Evolutionary conservation across 2,888 invertebrate species (phyloP).

Genomic region (Epsilonema sp.): DNA sequence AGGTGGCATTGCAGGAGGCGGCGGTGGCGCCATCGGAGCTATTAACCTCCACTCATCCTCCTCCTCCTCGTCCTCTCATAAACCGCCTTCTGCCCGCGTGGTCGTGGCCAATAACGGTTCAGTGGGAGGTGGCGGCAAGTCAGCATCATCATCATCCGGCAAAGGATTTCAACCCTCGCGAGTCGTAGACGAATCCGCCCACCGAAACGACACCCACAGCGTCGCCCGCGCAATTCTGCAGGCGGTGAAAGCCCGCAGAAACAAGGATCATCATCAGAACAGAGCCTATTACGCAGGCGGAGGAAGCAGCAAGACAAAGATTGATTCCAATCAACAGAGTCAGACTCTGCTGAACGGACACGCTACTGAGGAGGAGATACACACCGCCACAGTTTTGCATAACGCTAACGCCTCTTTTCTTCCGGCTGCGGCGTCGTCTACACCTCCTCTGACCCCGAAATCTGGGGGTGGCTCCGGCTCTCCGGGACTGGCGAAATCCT

Average conservation of each 20-base stretch:
- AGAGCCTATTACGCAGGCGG: neutral
- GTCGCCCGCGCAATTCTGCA: slow-evolving; percentile 1
- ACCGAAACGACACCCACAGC: neutral
- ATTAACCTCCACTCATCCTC: no score
- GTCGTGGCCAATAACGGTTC: no score
- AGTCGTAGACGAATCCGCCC: no score
- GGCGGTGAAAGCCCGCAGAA: slow-evolving; percentile 1
- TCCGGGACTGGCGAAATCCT: neutral
- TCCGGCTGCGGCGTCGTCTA: no score
- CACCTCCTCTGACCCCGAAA: no score
- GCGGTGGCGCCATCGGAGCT: neutral
- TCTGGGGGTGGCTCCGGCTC: neutral
- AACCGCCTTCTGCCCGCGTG: neutral
- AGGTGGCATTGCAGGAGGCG: neutral
- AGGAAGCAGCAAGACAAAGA: neutral
- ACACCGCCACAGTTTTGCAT: neutral
- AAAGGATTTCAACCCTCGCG: no score
- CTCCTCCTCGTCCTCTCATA: neutral
- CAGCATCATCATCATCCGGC: no score
- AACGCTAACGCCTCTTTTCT: no score
- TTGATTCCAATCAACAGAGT: neutral
- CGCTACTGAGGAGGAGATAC: slow-evolving; percentile 3
- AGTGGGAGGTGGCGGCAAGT: no score
- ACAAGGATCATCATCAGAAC: neutral
- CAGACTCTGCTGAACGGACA: slow-evolving; percentile 3